Base-by-base conservation (phyloP, 2,888 invertebrate species). In the Sminthurinus aureus region DNA sequence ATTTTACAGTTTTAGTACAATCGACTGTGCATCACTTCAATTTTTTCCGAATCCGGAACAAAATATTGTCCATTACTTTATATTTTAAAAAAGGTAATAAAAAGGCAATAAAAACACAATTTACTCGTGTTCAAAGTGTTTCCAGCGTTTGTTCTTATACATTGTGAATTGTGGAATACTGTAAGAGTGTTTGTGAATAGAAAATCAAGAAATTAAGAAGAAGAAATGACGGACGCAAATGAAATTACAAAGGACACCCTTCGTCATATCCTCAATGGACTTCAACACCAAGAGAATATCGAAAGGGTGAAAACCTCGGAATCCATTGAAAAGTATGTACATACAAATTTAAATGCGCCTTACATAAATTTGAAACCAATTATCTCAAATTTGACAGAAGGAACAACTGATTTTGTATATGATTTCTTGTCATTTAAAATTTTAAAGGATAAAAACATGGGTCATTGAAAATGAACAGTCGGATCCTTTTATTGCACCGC, bases 191-290 rank as follows among this genome's bases (percentile, higher is more conserved):
- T n/a, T n/a, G n/a, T n/a, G n/a, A n/a, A n/a, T n/a, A n/a, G n/a
- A n/a, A n/a, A n/a, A n/a, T n/a, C n/a, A n/a, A n/a, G n/a, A n/a
- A n/a, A n/a, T n/a, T n/a, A n/a, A n/a, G n/a, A n/a, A n/a, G n/a
- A n/a, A n/a, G n/a, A n/a, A 66, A 82, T 82, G 82, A 76, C 82
- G 24, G 82, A 82, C 51, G 26, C 76, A 77, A 82, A 82, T 52
- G 71, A 66, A 24, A 78, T 82, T 18, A 77, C 82, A 4, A 82
- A 77, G 52, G 82, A 82, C 20, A 71, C 76, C 0, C 67, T 82
- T 15, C 67, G 67, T 15, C 69, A 76, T n/a, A 77, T 82, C 24
- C 52, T 82, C 6, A 77, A 26, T 77, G 82, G 82, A 22, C 20
- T 82, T 18, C 77, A 82, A 52, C 82, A 82, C 13, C 82, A 82